These are phyloP conservation scores for Rhinogobio ventralis DNA, from an alignment of 2,797 vertebrate species.

Conservation along the genomic window DNA sequence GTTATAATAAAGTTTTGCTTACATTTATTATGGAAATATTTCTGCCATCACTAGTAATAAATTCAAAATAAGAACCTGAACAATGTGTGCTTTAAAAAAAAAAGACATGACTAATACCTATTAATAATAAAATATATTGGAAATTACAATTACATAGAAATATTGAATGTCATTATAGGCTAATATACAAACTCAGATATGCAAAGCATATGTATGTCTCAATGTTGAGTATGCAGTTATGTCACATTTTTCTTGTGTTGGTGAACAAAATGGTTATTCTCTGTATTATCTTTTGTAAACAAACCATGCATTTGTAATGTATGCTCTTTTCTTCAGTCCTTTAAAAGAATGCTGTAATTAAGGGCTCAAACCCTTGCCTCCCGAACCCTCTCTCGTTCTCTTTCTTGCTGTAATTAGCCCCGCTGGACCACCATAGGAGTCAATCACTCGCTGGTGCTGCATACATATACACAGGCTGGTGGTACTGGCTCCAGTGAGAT, in stretches of 20 bases:
- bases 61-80: neutral
- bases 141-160: neutral
- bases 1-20: neutral
- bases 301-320: slow-evolving; percentile 8
- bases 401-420: slow-evolving; percentile 55
- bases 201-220: neutral
- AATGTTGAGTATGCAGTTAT: neutral
- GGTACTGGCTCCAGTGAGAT: slow-evolving; percentile 21
- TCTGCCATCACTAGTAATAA: neutral
- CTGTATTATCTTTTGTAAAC: neutral
- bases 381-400: slow-evolving; percentile 35
- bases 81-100: neutral
- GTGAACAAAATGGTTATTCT: neutral
- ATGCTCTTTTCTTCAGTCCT: neutral
- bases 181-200: neutral
- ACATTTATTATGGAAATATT: neutral
- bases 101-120: neutral
- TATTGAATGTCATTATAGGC: neutral
- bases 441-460: slow-evolving; percentile 43
- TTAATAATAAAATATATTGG: neutral
- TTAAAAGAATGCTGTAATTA: neutral
- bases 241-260: neutral
- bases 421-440: slow-evolving; percentile 36
- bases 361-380: neutral
- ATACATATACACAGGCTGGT: neutral